Conservation (phyloP, 2,113 vertebrate genomes). For the Anthoscopus minutus region DNA sequence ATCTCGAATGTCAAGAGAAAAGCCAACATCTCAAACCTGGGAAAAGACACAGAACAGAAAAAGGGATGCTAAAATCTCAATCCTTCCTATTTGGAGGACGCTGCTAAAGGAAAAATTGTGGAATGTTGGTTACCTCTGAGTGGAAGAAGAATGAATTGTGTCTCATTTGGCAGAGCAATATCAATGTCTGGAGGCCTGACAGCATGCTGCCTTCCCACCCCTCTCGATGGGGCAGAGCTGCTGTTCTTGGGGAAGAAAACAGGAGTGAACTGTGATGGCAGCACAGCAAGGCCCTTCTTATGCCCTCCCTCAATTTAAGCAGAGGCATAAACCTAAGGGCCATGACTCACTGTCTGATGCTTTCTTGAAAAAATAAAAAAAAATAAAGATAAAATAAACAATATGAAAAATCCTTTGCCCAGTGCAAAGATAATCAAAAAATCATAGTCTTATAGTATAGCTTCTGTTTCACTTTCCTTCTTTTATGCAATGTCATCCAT, state of each 20-base stretch:
- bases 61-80: background rate
- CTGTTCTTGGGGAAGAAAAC: background rate
- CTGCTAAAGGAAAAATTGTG: background rate
- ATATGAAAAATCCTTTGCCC: background rate
- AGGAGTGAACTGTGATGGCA: background rate
- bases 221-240: accelerated
- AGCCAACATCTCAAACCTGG: background rate
- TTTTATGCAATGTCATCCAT: background rate
- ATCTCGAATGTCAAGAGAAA: background rate
- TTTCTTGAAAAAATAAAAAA: background rate
- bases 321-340: background rate
- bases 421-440: background rate
- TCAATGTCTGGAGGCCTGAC: accelerated
- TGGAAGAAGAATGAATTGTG: background rate
- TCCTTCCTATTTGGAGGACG: background rate
- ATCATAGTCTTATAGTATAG: background rate
- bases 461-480: background rate
- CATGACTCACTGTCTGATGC: background rate
- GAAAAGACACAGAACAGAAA: background rate
- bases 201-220: background rate
- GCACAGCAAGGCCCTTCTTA: background rate
- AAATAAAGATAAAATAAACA: background rate
- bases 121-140: background rate
- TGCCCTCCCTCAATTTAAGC: background rate
- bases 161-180: background rate